phyloP scores from a whole-genome alignment of 2,888 invertebrate species.

The Aphodius granarius region DNA sequence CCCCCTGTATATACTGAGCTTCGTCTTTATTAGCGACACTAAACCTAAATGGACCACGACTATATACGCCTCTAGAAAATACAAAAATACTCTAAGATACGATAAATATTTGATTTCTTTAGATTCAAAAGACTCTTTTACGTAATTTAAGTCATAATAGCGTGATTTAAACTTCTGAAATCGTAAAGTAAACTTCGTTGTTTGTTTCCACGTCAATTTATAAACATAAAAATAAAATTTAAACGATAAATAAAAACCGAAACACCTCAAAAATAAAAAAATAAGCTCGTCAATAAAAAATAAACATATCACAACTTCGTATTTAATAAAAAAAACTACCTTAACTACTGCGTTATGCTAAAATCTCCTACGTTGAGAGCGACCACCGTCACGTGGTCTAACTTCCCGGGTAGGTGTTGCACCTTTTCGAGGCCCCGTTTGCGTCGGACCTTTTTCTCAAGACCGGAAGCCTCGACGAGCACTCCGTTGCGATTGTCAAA shows the following conservation, averaged over 20 bases:
- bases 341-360: background rate
- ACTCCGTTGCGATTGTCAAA: slow-evolving; percentile 60
- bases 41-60: background rate
- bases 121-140: no score
- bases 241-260: background rate
- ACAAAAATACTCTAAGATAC: background rate
- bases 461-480: slow-evolving; percentile 61
- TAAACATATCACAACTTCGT: background rate
- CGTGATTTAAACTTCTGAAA: no score
- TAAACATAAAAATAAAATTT: background rate
- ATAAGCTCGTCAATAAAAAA: background rate
- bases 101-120: background rate
- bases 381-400: slow-evolving; percentile 85
- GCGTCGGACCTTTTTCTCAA: slow-evolving; percentile 68
- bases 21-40: background rate
- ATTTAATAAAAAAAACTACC: background rate
- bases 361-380: slow-evolving; percentile 71
- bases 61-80: background rate
- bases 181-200: no score
- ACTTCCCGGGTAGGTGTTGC: slow-evolving; percentile 75
- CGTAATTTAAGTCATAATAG: no score
- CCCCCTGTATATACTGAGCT: background rate
- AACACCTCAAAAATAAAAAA: background rate
- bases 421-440: slow-evolving; percentile 74
- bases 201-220: no score